Evolutionary conservation across 2,888 invertebrate species (phyloP).

Genomic region (Athrips mouffetella): DNA sequence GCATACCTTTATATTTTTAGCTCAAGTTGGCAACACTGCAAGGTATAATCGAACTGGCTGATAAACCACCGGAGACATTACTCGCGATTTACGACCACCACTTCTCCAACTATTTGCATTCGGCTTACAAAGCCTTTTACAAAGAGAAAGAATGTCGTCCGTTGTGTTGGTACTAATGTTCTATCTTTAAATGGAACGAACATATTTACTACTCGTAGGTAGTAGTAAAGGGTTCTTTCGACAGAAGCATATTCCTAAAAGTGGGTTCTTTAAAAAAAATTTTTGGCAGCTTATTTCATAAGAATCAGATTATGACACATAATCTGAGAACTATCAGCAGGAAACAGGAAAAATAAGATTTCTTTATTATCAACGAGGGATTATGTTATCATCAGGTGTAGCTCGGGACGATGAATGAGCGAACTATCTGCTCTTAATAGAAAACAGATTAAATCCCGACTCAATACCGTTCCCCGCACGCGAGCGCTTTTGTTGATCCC

Average conservation of each 20-base stretch:
- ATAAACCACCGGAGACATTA: conserved; percentile 43
- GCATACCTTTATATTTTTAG: conserved; percentile 7
- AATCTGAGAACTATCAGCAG: too few species aligned
- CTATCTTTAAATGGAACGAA: conserved; percentile 5
- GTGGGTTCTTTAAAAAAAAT: too few species aligned
- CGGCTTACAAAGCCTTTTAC: conserved; percentile 21
- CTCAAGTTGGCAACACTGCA: conserved; percentile 1
- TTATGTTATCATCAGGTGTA: conserved; percentile 1
- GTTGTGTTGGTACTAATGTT: conserved; percentile 7
- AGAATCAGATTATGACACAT: background rate
- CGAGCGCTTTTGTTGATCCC: conserved; percentile 20
- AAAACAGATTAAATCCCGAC: conserved; percentile 28
- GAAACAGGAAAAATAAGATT: background rate
- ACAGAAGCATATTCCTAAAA: background rate
- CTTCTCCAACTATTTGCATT: conserved; percentile 41
- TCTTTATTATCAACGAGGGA: background rate
- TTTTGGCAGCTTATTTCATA: too few species aligned
- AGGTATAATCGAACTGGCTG: conserved; percentile 23
- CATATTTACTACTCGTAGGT: background rate
- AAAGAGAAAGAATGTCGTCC: conserved; percentile 32
- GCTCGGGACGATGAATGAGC: conserved; percentile 1
- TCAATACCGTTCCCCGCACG: conserved; percentile 33
- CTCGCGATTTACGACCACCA: conserved; percentile 34
- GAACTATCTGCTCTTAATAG: conserved; percentile 19
- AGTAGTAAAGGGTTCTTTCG: background rate